A percentile compares a stretch with the other conserved stretches of the same genome.
These are phyloP conservation scores for Littorina saxatilis DNA, from an alignment of 1,140 invertebrate species.

Conservation along the genomic window DNA sequence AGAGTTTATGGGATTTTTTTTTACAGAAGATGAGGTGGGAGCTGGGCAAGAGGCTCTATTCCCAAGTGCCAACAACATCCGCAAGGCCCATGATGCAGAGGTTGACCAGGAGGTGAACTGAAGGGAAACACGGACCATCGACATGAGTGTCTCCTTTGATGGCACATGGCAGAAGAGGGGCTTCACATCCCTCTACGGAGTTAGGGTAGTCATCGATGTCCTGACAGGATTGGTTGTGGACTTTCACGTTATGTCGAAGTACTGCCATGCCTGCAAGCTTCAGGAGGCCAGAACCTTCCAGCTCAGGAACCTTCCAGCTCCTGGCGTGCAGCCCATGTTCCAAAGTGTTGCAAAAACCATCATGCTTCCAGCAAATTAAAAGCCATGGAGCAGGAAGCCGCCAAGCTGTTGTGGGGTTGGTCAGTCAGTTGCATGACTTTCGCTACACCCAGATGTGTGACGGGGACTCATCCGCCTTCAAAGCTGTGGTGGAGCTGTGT, in stretches of 20 bases:
- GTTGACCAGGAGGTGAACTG: too few species aligned
- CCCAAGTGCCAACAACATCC: too few species aligned
- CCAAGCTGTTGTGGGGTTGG: not conserved
- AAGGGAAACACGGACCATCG: too few species aligned
- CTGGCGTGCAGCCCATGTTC: not conserved
- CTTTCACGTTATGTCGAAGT: constrained; percentile 39
- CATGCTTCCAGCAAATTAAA: not conserved
- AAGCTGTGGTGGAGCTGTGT: not conserved
- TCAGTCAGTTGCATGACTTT: too few species aligned
- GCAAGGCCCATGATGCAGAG: too few species aligned
- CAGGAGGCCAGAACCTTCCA: not conserved
- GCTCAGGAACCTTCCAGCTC: not conserved
- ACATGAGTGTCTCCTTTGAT: constrained; percentile 38
- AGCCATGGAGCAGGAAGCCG: not conserved
- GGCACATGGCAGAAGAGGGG: constrained; percentile 48
- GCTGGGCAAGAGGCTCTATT: too few species aligned
- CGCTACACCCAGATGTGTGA: not conserved
- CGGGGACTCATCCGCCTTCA: not conserved
- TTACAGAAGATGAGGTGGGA: too few species aligned
- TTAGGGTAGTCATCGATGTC: constrained; percentile 28
- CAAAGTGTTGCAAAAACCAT: not conserved
- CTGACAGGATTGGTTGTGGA: constrained; percentile 42
- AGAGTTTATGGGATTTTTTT: too few species aligned
- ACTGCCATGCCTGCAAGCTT: constrained; percentile 28
- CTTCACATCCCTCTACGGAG: constrained; percentile 34